Evolutionary conservation across 2,797 vertebrate species (phyloP).

Genomic region (Dendrocincla fuliginosa): DNA sequence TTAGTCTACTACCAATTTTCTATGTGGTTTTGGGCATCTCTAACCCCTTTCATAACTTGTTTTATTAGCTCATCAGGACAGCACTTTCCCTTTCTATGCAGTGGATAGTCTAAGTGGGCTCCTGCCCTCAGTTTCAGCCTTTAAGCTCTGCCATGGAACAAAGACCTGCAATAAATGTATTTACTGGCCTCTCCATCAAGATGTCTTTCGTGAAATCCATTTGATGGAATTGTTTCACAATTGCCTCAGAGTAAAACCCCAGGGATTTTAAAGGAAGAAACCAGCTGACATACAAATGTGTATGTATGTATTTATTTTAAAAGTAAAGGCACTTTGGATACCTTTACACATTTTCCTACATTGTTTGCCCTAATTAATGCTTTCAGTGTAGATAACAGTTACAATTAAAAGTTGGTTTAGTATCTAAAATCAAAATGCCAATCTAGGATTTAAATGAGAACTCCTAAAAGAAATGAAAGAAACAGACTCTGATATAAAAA

Average conservation of each 20-base stretch:
- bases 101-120: background rate
- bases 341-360: background rate
- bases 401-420: slow-evolving; percentile 26
- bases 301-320: background rate
- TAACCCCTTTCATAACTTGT: background rate
- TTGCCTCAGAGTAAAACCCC: background rate
- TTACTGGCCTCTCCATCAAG: background rate
- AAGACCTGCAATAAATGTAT: background rate
- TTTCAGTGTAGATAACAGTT: background rate
- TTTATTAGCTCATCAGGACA: background rate
- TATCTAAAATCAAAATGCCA: slow-evolving; percentile 2
- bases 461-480: background rate
- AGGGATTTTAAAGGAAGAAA: background rate
- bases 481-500: background rate
- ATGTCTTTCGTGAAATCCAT: background rate
- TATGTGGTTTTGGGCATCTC: background rate
- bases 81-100: background rate
- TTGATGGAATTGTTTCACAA: background rate
- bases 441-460: background rate
- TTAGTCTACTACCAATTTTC: background rate
- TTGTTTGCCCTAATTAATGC: background rate
- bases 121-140: background rate
- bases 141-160: background rate
- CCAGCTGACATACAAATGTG: background rate
- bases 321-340: background rate